Base-by-base conservation (phyloP, 2,797 vertebrate species). In the Octomys mimax region DNA sequence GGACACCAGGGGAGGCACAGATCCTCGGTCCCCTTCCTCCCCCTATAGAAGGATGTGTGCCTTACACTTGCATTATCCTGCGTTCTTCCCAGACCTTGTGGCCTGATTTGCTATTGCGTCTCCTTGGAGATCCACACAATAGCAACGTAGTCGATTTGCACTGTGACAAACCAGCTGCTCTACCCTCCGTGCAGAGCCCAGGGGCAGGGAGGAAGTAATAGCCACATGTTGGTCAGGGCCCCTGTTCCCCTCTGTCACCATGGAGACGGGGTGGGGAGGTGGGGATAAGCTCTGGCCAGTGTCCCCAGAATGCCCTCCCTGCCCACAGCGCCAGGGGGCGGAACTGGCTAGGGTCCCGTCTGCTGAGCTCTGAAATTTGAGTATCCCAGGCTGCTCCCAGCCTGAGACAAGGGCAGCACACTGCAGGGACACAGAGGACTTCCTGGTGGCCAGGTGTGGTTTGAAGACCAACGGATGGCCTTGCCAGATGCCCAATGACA, bases 41-140 rank as follows among this genome's bases (percentile, higher is more conserved):
- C 54, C 16, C 94, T 80, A 75, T 52, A 78, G 92, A 70, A 78
- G 54, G 81, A 62, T 64, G 52, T 61, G n/a, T 6, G 26, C 75
- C 89, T 95, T 90, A 94, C 87, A 86, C 62, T 91, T 93, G 94
- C 86, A 96, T 90, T 73, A 84, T 49, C 86, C 87, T 88, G 79
- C 64, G 39, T 97, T 96, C 91, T 75, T 95, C 89, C 71, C 49
- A 33, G 87, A 61, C 84, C 95, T 68, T 2, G 3, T 91, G 94
- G 77, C 87, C 95, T 96, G 89, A 68, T 75, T 89, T 96, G 91
- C 90, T 73, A 64, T 70, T 61, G 62, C 66, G 39, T 87, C 24
- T 92, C 89, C 28, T 36, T 12, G n/a, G 89, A 52, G 87, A 92
- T 89, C 82, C 68, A 10, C 9, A 1, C 1, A 14, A 59, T 4